Evolutionary conservation across 2,888 invertebrate genomes (phyloP).

Genomic region (Gibbula magus): DNA sequence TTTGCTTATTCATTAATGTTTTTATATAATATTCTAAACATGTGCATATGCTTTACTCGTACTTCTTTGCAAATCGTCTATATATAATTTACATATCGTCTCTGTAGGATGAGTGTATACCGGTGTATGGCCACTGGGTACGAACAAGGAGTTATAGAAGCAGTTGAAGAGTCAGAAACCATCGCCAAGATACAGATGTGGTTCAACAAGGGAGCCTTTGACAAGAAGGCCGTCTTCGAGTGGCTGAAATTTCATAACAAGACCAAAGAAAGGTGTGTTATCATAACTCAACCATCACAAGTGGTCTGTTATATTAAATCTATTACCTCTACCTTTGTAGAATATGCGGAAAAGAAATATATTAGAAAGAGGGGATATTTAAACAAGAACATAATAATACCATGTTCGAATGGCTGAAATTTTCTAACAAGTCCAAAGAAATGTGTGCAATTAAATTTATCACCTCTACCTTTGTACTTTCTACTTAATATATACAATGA

Average conservation of each 20-base stretch:
- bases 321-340: no score
- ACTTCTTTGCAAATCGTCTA: no score
- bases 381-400: constrained; percentile 88
- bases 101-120: constrained; percentile 92
- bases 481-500: no score
- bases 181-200: constrained; percentile 96
- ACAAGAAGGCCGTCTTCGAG: constrained; percentile 88
- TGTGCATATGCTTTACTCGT: constrained; percentile 48
- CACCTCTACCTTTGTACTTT: no score
- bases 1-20: no score
- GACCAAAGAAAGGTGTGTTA: constrained; percentile 40
- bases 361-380: no score
- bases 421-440: constrained; percentile 77
- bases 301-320: no score
- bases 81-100: constrained; percentile 31
- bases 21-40: not conserved
- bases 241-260: constrained; percentile 87
- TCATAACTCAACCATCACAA: no score
- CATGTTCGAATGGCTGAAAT: constrained; percentile 91
- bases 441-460: no score
- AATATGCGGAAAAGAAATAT: no score
- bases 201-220: constrained; percentile 77
- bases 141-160: constrained; percentile 93
- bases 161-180: constrained; percentile 92
- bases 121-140: constrained; percentile 94